These are phyloP conservation scores for Drymodes brunneopygia DNA, from an alignment of 2,113 vertebrate species.

Conservation along the genomic window DNA sequence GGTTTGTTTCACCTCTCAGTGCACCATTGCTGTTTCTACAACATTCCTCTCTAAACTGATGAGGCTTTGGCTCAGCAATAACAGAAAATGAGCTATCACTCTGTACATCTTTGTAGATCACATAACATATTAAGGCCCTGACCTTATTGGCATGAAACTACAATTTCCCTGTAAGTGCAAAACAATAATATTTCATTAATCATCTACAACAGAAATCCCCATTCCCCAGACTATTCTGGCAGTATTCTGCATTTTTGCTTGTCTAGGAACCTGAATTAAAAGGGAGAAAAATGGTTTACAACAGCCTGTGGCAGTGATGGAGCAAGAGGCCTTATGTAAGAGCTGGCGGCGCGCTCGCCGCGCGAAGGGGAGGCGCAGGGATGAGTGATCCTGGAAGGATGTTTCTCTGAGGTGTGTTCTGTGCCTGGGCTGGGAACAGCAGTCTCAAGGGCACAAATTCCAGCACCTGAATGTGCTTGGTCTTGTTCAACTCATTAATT, in stretches of 20 bases:
- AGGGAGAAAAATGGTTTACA: constrained; percentile 51
- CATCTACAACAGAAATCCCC: constrained; percentile 33
- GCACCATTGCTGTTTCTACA: background rate
- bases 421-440: constrained; percentile 52
- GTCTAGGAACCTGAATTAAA: constrained; percentile 51
- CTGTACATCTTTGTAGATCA: background rate
- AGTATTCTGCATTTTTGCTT: constrained; percentile 61
- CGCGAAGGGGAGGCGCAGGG: background rate
- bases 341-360: background rate
- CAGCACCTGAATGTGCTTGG: constrained; percentile 50
- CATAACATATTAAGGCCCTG: background rate
- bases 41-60: background rate
- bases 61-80: background rate
- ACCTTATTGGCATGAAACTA: constrained; percentile 20
- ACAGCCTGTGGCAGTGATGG: constrained; percentile 46
- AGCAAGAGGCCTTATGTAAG: constrained; percentile 61
- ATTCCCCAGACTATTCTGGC: constrained; percentile 31
- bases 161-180: constrained; percentile 27
- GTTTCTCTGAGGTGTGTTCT: constrained; percentile 66
- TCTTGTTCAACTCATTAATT: constrained; percentile 59
- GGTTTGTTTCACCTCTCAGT: background rate
- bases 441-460: constrained; percentile 64
- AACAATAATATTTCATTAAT: constrained; percentile 48
- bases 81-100: background rate
- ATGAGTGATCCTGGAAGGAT: constrained; percentile 51